Evolutionary conservation across 2,888 invertebrate genomes (phyloP).

Genomic region (Agrochola litura): DNA sequence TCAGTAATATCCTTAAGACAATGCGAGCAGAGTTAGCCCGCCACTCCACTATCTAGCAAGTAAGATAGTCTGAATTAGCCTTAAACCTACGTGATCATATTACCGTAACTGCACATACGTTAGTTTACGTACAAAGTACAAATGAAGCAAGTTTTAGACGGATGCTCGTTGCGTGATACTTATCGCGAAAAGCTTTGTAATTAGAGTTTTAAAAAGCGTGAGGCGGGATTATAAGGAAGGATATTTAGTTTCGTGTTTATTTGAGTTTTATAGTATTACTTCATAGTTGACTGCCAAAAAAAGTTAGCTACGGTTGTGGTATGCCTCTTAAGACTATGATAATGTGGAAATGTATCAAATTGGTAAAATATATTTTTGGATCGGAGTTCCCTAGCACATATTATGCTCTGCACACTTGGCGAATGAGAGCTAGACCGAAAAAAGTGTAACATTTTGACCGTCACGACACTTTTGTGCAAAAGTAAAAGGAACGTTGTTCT

Average conservation of each 20-base stretch:
- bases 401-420: no score
- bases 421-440: no score
- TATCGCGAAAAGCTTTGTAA: conserved; percentile 48
- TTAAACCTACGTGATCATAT: conserved; percentile 64
- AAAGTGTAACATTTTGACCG: no score
- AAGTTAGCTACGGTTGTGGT: not conserved
- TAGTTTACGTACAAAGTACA: conserved; percentile 46
- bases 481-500: no score
- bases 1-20: conserved; percentile 81
- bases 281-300: not conserved
- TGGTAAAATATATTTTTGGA: no score
- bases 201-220: conserved; percentile 46
- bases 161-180: conserved; percentile 49
- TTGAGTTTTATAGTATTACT: conserved; percentile 9
- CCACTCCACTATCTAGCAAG: conserved; percentile 41
- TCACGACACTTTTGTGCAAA: no score
- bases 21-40: conserved; percentile 69
- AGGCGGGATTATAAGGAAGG: conserved; percentile 5
- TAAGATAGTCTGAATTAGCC: conserved; percentile 55
- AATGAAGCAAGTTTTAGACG: conserved; percentile 55
- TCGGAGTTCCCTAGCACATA: no score
- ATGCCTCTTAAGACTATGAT: not conserved
- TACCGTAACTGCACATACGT: conserved; percentile 54
- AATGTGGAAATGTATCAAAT: not conserved
- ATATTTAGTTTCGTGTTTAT: conserved; percentile 48